Evolutionary conservation across 1,140 invertebrate species (phyloP), one percentile per base, ranked within the genome.

Genomic region (Samia ricini): DNA sequence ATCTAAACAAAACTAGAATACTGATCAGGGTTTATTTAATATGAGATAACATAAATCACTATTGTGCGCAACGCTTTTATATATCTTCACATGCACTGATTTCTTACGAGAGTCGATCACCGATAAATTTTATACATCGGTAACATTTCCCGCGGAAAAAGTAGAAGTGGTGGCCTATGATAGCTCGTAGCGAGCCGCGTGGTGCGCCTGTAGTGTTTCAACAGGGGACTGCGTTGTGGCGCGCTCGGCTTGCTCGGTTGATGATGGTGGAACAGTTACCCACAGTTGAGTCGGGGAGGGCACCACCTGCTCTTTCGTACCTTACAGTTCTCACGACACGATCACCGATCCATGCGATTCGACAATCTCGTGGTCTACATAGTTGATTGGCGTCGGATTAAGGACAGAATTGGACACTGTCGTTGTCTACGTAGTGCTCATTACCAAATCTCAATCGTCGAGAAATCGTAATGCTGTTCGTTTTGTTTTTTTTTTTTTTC

Each of bases 361-460:
- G 79, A 67, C 77, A 77, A 86, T 87, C 82, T 85, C 74, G 68
- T 83, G 81, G 80, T 88, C 85, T 82, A 88, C 79, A 88, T 87
- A 78, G 76, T 72, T 79, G 82, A 89, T 89, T 89, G 79, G 82
- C 74, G 72, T 80, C 80, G 81, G 81, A 85, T 89, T 81, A 81
- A 66, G 72, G 69, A 72, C 42, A 62, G 68, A 87, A 84, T 80
- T 82, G 70, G 77, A 74, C 69, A 81, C 66, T 61, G 65, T 72
- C 64, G 63, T 74, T 69, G 65, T 65, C 67, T 57, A 64, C 65
- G 73, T 76, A 74, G 75, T 64, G 74, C 71, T 77, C 72, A 63
- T 68, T 69, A 72, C 76, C 83, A 77, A 85, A 76, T 81, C 79
- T 78, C 83, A 83, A 69, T 73, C 75, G 67, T 74, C 71, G 82